A percentile compares a stretch with the other conserved stretches of the same genome.
phyloP scores from a whole-genome alignment of 2,113 vertebrate genomes.

The Cinclus cinclus region DNA sequence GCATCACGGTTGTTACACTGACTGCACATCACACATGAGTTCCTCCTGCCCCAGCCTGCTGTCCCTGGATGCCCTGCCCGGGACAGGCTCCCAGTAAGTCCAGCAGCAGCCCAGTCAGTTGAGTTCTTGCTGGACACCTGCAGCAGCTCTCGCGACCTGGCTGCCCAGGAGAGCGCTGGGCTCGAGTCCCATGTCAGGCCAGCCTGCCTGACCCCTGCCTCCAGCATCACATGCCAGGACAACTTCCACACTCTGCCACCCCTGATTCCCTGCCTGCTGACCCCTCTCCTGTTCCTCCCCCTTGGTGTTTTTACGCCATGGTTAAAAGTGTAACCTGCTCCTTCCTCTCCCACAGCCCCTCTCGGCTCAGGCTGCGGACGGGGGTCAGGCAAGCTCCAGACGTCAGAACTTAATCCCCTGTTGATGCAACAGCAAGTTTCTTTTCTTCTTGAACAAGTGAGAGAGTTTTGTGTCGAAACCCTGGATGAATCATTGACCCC shows the following conservation, averaged over 20 bases:
- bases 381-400: neutral
- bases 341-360: neutral
- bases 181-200: rapidly evolving
- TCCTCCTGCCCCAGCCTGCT: neutral
- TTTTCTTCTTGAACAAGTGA: constrained; percentile 2
- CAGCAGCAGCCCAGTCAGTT: neutral
- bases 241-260: neutral
- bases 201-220: neutral
- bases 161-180: neutral
- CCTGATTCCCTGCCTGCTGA: neutral
- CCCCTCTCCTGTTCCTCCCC: neutral
- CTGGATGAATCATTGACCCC: neutral
- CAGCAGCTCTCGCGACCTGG: rapidly evolving
- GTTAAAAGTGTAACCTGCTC: neutral
- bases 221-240: neutral
- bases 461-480: neutral
- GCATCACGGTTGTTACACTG: neutral
- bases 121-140: neutral
- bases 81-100: neutral
- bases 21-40: neutral
- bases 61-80: neutral
- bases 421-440: constrained; percentile 38
- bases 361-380: rapidly evolving
- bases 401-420: constrained; percentile 43
- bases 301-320: neutral